Evolutionary conservation across 2,888 invertebrate species (phyloP).

Genomic region (Caenorhabditis sp.): DNA sequence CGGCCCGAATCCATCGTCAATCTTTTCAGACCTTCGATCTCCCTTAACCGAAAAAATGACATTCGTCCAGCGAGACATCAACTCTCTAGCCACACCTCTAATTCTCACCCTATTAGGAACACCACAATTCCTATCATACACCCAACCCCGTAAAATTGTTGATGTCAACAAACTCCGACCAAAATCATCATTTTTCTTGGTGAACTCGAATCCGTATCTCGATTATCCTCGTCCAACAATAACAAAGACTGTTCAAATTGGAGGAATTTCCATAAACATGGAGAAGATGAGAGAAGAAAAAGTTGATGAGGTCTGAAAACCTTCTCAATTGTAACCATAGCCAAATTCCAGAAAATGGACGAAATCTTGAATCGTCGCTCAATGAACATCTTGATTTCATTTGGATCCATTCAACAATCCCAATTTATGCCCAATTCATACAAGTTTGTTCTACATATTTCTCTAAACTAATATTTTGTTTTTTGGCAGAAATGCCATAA

Average conservation of each 20-base stretch:
- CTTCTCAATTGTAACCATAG: too few relatives aligned
- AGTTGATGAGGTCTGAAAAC: background rate
- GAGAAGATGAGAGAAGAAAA: background rate
- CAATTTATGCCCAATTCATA: constrained; percentile 24
- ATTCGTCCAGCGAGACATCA: too few relatives aligned
- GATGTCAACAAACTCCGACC: too few relatives aligned
- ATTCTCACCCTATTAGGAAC: too few relatives aligned
- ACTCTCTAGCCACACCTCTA: too few relatives aligned
- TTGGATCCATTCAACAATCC: constrained; percentile 27
- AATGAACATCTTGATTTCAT: constrained; percentile 26
- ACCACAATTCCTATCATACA: too few relatives aligned
- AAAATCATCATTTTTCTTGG: constrained; percentile 22
- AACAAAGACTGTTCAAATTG: constrained; percentile 31
- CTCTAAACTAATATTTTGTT: too few relatives aligned
- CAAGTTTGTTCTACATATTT: constrained; percentile 3
- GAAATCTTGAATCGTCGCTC: constrained; percentile 4
- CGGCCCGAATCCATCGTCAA: too few relatives aligned
- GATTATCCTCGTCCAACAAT: constrained; percentile 33
- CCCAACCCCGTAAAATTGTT: too few relatives aligned
- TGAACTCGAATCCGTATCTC: constrained; percentile 33
- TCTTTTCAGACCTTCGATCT: too few relatives aligned
- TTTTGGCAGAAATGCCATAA: constrained; percentile 4
- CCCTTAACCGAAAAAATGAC: too few relatives aligned
- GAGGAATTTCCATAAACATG: constrained; percentile 28
- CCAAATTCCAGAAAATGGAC: background rate